phyloP scores from a whole-genome alignment of 2,888 invertebrate genomes.

The Chrysomela aeneicollis region DNA sequence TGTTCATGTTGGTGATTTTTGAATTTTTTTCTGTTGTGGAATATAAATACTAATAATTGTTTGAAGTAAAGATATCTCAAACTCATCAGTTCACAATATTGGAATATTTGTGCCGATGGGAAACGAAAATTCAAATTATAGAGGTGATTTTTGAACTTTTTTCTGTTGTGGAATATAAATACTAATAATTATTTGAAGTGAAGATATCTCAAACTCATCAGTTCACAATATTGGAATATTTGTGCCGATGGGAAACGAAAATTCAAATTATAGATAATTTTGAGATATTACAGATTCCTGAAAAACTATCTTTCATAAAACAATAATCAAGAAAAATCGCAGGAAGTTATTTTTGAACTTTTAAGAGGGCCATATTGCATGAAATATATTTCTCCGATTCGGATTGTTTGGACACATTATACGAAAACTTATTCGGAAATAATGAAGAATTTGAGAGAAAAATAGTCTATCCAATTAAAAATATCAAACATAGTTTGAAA shows the following conservation, averaged over 20 bases:
- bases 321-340: too few species aligned
- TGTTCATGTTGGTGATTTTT: neutral
- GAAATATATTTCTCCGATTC: too few species aligned
- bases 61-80: neutral
- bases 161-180: neutral
- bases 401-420: too few species aligned
- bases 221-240: neutral
- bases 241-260: neutral
- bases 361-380: too few species aligned
- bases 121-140: constrained; percentile 1
- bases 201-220: neutral
- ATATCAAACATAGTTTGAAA: too few species aligned
- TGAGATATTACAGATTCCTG: too few species aligned
- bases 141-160: neutral
- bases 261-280: neutral
- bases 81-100: constrained; percentile 2
- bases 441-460: too few species aligned
- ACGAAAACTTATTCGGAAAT: too few species aligned
- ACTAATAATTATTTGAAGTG: neutral
- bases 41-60: neutral
- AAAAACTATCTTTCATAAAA: too few species aligned
- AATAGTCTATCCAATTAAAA: too few species aligned
- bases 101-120: neutral
- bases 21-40: neutral
- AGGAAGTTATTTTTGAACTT: too few species aligned